Percentiles rank a stretch among this genome's conserved stretches.
Conservation (phyloP, 1,140 invertebrate species). For the Sycophaga agraensis region DNA sequence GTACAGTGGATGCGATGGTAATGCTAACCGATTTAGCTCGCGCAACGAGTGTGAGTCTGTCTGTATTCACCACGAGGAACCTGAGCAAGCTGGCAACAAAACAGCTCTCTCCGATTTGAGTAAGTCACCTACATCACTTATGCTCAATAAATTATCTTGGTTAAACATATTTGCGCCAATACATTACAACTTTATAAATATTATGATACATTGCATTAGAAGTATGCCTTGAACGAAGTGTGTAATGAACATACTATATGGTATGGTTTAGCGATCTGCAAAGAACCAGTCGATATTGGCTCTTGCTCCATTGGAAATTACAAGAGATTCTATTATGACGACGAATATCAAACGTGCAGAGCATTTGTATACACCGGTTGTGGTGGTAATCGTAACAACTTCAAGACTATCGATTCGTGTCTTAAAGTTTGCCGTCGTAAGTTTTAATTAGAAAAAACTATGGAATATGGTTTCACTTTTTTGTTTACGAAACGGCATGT, state of each 20-base stretch:
- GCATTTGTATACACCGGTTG: conserved; percentile 80
- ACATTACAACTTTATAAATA: no score
- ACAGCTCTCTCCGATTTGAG: conserved; percentile 49
- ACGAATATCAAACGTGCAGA: conserved; percentile 68
- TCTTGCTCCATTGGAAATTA: conserved; percentile 66
- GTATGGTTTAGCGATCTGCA: conserved; percentile 63
- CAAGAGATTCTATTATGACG: conserved; percentile 82
- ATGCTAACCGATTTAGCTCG: conserved; percentile 78
- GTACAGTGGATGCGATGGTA: conserved; percentile 85
- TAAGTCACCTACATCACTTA: no score
- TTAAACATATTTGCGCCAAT: no score
- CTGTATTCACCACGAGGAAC: conserved; percentile 62
- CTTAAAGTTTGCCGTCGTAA: conserved; percentile 61
- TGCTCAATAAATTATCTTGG: no score
- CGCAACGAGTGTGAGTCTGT: conserved; percentile 69
- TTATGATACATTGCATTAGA: no score
- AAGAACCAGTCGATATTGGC: conserved; percentile 68
- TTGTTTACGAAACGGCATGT: no score
- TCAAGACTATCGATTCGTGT: conserved; percentile 72
- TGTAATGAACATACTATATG: conserved; percentile 25
- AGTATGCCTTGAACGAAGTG: not conserved
- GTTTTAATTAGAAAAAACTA: conserved; percentile 33
- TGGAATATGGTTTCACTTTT: no score
- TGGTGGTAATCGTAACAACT: conserved; percentile 78
- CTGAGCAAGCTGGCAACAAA: conserved; percentile 50